Conservation (phyloP, 2,888 invertebrate species). For the Drosophila nigritarsus region DNA sequence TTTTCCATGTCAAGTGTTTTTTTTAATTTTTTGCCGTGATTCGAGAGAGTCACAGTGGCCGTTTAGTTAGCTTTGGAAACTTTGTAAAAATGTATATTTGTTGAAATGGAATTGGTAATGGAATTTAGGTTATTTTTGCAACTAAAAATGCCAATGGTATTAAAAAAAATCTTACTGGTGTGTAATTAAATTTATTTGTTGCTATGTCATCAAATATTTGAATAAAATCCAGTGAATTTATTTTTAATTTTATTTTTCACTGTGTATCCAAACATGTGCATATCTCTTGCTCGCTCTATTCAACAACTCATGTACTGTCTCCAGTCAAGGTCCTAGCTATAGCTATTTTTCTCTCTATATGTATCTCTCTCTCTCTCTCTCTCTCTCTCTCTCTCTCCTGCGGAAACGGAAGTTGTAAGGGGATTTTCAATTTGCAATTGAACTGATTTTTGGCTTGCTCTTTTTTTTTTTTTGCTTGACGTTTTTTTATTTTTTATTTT, state of each 20-base stretch:
- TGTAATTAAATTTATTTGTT: background rate
- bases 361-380: background rate
- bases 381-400: background rate
- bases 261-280: conserved; percentile 16
- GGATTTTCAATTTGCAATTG: conserved; percentile 81
- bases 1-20: background rate
- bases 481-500: conserved; percentile 14
- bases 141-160: background rate
- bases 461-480: conserved; percentile 21
- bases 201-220: background rate
- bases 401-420: conserved; percentile 81
- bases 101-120: background rate
- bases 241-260: background rate
- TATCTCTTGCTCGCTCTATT: conserved; percentile 16
- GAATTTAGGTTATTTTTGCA: background rate
- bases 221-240: background rate
- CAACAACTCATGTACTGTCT: background rate
- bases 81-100: background rate
- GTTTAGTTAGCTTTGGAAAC: background rate
- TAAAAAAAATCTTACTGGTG: background rate
- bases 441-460: conserved; percentile 79
- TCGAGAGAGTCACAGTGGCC: background rate
- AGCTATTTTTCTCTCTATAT: background rate
- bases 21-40: background rate
- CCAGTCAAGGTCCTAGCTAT: background rate